A percentile compares a stretch with the other conserved stretches of the same genome.
These are phyloP conservation scores for Pyrrhia umbra DNA, from an alignment of 2,888 invertebrate species.

Conservation along the genomic window DNA sequence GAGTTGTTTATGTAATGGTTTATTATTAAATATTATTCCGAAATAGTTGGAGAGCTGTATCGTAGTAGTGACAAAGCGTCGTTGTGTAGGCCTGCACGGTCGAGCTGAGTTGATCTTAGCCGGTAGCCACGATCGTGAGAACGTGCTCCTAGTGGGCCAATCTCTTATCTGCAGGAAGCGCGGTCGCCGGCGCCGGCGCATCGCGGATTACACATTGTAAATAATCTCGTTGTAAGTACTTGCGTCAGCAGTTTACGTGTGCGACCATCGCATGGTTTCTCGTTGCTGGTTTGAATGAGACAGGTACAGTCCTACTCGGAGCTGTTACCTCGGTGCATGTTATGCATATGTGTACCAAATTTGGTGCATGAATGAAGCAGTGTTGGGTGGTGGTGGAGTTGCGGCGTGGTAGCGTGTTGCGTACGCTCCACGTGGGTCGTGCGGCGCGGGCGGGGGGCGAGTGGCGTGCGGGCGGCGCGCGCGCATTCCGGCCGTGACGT, in stretches of 20 bases:
- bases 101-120: constrained; percentile 27
- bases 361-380: constrained; percentile 79
- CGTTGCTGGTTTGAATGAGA: constrained; percentile 26
- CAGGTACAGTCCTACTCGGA: constrained; percentile 35
- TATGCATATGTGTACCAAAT: constrained; percentile 70
- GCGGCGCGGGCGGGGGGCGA: constrained; percentile 56
- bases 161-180: constrained; percentile 88
- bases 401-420: constrained; percentile 74
- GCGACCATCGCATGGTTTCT: constrained; percentile 18
- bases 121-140: constrained; percentile 72
- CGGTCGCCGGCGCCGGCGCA: constrained; percentile 78
- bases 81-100: constrained; percentile 23
- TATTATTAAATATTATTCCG: constrained; percentile 65
- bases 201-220: constrained; percentile 75
- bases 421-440: constrained; percentile 84
- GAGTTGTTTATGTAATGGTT: constrained; percentile 68
- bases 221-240: constrained; percentile 76
- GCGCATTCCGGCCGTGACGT: constrained; percentile 90
- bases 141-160: constrained; percentile 74
- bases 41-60: constrained; percentile 34
- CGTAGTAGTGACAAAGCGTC: constrained; percentile 20
- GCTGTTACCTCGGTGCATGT: constrained; percentile 47
- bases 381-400: constrained; percentile 65
- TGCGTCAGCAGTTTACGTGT: constrained; percentile 66
- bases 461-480: constrained; percentile 75